Evolutionary conservation across 1,140 invertebrate genomes (phyloP), one percentile per base, ranked within the genome.

Genomic region (Drosophila nikananu): DNA sequence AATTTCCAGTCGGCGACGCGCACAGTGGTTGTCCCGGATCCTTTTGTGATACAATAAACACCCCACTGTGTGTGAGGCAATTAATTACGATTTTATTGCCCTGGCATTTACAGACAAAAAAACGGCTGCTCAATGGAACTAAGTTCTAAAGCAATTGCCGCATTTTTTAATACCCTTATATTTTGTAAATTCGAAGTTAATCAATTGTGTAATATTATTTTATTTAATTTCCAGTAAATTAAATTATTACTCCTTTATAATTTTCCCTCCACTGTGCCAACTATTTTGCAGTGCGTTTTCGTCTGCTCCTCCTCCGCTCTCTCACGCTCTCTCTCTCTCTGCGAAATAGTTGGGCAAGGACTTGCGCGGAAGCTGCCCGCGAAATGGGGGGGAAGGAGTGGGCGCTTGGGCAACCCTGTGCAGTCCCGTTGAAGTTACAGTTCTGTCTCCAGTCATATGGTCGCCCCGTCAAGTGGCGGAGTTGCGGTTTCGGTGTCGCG

Each of bases 361-460:
- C 84, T 89, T 89, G 84, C 84, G 86, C 81, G 86, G 84, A 89
- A 89, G 84, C 86, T 90, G 83, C 19, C 55, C 55, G 30, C 25
- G 23, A 35, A 44, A 25, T 7, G 23, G 25, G 39, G 30, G 46
- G 3, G 35, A 15, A 1, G 17, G 44, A 49, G 46, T 23, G 48
- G 37, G n/a, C 12, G 41, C 10, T 64, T 21, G 23, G n/a, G 65
- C 63, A 63, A 66, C 63, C 63, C 68, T 70, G 21, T 37, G 58
- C 13, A 42, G 46, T 49, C 21, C 55, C 37, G 23, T 30, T 37
- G 21, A 57, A 57, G 37, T 42, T 37, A 32, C 66, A 27, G 35
- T 39, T 30, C 35, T 41, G 55, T 72, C 32, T 55, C 54, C 44
- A 71, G 83, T 86, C 79, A 77, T 82, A 81, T 86, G 78, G 82